Base-by-base conservation (phyloP, 1,140 invertebrate genomes). In the Propsilocerus akamusi region DNA sequence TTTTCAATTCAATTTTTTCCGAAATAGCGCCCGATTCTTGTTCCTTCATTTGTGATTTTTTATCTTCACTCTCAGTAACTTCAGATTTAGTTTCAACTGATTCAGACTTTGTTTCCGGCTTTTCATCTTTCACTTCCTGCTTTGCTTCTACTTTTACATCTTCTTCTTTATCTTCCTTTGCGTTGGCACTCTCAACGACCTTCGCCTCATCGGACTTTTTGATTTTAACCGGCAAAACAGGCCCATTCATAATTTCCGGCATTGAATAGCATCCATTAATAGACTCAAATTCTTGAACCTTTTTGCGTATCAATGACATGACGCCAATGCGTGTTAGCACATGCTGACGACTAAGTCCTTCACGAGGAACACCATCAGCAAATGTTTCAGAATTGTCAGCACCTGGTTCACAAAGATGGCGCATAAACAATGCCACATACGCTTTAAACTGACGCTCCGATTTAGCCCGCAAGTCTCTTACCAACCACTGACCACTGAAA, bases 251-350 rank as follows among this genome's bases (percentile, higher is more conserved):
- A 54, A 91, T 71, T 63, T 92, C 87, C 0, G 95, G 93, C 87
- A 99, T 96, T 54, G 92, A 97, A 64, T 95, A 94, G 55, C 90
- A 87, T 0, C 96, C 96, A 66, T 99, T 99, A 49, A 97, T 95
- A 56, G 86, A 81, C 64, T 99, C 96, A 66, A 99, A 99, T 59
- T 99, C 96, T 67, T 97, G 91, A 25, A 96, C 93, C 72, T 99
- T 99, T 68, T 99, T 99, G 26, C 96, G 77, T 25, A 99, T 97
- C 1, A 99, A 71, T 14, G 91, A 95, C 94, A 98, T 98, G 0
- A 99, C 93, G 14, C 94, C 97, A 52, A 99, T 98, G 55, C 97
- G 74, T 1, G 95, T 98, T 10, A 99, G 73, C 22, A 99, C 95
- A 66, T 99, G 96, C 65, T 99, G 96, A 5, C 96, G 71, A 51